Base-by-base conservation (phyloP, 1,140 invertebrate species). In the Artemia franciscana region DNA sequence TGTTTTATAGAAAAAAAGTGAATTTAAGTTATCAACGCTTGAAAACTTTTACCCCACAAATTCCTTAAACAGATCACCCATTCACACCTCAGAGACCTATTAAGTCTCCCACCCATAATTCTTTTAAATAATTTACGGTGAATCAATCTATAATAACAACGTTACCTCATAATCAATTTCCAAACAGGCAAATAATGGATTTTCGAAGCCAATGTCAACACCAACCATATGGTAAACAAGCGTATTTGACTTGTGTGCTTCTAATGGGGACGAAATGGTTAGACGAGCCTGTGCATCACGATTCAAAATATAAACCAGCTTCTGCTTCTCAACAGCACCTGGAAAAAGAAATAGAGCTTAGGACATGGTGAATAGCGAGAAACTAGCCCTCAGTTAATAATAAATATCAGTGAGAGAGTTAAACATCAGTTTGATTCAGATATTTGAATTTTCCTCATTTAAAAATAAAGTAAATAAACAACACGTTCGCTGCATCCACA, bases 191-290 rank as follows among this genome's bases (percentile, higher is more conserved):
- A 99, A 99, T 78, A 97, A 91, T 2, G 96, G 96, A 77, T 99
- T 99, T 71, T 98, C 93, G 79, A 97, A 99, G 5, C 92, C 94
- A 39, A 97, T 93, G 80, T 99, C 96, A 2, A 99, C 90, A 26
- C 94, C 95, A 23, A 98, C 91, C 76, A 95, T 93, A 71, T 98
- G 91, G 74, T 96, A 99, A 0, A 97, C 93, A 3, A 99, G 74
- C 5, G 93, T 98, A 69, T 97, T 97, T n/a, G 91, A 94, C 77
- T 98, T 98, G 72, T 98, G 94, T 0, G 95, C 96, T 77, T 99
- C 96, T 23, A 99, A 73, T 0, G 96, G 96, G 0, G 95, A 98
- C 0, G 94, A 98, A 68, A 99, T 99, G 3, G 96, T 99, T 24
- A 99, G 77, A 64, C 92, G 80, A 1, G 94, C 93, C 73, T 97